A percentile compares a stretch with the other conserved stretches of the same genome.
Conservation (phyloP, 1,140 invertebrate species). For the Archegozetes longisetosus region DNA sequence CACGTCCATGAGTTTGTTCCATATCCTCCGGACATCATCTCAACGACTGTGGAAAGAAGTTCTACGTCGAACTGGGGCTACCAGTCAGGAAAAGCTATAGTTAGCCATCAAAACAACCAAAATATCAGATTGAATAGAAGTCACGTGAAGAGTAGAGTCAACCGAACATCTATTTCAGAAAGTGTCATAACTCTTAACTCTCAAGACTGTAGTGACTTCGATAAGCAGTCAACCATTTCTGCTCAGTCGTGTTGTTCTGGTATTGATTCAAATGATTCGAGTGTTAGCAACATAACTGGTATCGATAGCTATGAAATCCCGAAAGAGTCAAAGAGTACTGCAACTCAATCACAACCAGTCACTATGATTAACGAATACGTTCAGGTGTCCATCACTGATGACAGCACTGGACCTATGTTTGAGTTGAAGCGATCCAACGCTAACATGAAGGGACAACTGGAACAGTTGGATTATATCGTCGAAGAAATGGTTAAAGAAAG, state of each 20-base stretch:
- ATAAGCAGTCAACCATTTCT: not conserved
- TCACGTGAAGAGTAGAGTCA: not conserved
- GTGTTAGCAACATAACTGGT: not conserved
- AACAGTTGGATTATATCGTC: slow-evolving; percentile 8
- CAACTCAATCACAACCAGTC: not conserved
- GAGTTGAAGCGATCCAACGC: slow-evolving; percentile 5
- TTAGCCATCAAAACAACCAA: not conserved
- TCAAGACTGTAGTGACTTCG: not conserved
- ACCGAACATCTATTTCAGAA: not conserved
- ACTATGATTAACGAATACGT: not conserved
- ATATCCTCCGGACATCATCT: slow-evolving; percentile 4
- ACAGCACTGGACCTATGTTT: not conserved
- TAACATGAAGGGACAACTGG: not conserved
- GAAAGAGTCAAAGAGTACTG: not conserved
- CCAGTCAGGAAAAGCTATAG: not conserved
- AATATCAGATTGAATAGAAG: not conserved
- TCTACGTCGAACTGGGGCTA: not conserved
- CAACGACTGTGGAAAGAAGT: slow-evolving; percentile 3
- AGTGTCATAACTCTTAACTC: not conserved
- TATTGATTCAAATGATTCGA: not conserved
- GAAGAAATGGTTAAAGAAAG: slow-evolving; percentile 12
- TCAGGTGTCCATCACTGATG: not conserved
- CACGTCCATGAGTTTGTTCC: slow-evolving; percentile 8
- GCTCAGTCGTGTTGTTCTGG: not conserved
- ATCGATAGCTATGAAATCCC: not conserved